Percentiles rank a stretch among this genome's conserved stretches.
These are phyloP conservation scores for Ennomos erosarius DNA, from an alignment of 2,888 invertebrate genomes.

Conservation along the genomic window DNA sequence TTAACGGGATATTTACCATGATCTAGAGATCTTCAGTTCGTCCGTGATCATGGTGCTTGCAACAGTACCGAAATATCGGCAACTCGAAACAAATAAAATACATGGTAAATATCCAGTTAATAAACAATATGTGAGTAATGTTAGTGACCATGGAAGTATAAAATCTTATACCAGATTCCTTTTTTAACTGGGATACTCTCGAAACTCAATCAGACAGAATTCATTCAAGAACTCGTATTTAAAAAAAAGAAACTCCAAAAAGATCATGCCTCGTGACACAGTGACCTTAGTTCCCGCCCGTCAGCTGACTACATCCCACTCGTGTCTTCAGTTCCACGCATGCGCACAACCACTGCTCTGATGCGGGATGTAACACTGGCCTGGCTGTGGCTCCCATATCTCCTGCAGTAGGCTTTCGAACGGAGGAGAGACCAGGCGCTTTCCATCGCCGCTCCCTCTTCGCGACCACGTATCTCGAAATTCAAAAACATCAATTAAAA, in stretches of 20 bases:
- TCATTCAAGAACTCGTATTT: no score
- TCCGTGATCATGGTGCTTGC: no score
- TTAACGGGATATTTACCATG: no score
- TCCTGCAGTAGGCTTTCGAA: constrained; percentile 67
- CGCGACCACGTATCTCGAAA: constrained; percentile 27
- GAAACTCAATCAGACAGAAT: no score
- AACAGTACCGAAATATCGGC: no score
- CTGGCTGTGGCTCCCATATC: constrained; percentile 43
- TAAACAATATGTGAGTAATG: no score
- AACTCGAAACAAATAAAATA: no score
- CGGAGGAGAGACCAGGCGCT: constrained; percentile 49
- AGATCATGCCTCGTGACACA: constrained; percentile 62
- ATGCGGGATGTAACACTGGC: constrained; percentile 68
- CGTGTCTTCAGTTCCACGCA: constrained; percentile 53
- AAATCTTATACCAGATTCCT: no score
- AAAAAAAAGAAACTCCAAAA: constrained; percentile 19
- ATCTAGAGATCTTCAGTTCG: no score
- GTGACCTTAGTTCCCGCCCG: constrained; percentile 73
- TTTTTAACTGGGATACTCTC: no score
- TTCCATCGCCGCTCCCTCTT: constrained; percentile 32
- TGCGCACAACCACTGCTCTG: constrained; percentile 56
- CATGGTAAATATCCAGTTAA: no score
- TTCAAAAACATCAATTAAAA: constrained; percentile 30
- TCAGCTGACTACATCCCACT: constrained; percentile 73
- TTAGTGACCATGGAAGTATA: no score